These are phyloP conservation scores for Acanthaster planci DNA, from an alignment of 35 echinoderm and acorn worm species.

Conservation along the genomic window DNA sequence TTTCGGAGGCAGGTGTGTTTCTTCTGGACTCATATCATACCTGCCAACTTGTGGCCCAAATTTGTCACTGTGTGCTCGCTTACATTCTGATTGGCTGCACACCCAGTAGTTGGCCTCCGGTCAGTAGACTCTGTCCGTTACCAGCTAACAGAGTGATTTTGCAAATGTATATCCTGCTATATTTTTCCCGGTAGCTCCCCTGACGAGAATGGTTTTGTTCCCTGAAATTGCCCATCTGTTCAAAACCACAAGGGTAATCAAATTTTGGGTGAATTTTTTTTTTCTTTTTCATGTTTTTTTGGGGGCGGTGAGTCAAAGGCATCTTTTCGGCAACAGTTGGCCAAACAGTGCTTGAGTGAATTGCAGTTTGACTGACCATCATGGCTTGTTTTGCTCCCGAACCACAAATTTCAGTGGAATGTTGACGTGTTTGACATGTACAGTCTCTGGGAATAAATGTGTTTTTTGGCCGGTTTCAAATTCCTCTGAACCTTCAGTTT, in stretches of 20 bases:
- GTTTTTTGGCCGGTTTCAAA: no score
- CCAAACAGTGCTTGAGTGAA: background rate
- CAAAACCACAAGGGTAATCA: background rate
- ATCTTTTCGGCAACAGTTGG: no score
- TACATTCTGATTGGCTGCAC: background rate
- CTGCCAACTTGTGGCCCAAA: conserved; percentile 11
- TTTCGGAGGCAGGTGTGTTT: background rate
- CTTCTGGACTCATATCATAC: conserved; percentile 3
- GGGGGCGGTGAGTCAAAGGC: no score
- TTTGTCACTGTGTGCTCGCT: background rate
- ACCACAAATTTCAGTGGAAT: conserved; percentile 1
- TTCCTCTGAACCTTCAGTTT: no score
- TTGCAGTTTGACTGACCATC: background rate
- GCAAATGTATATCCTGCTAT: no score
- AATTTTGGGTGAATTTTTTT: background rate
- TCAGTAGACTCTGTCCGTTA: background rate
- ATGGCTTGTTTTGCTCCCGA: background rate
- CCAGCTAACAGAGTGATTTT: background rate
- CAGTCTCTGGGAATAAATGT: no score
- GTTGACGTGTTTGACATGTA: background rate
- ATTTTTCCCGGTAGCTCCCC: background rate
- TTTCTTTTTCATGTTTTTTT: no score
- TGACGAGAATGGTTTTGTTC: background rate
- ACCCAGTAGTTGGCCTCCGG: background rate
- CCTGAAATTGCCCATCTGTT: conserved; percentile 9